phyloP scores from a whole-genome alignment of 2,797 vertebrate genomes.

The Amblyraja radiata region DNA sequence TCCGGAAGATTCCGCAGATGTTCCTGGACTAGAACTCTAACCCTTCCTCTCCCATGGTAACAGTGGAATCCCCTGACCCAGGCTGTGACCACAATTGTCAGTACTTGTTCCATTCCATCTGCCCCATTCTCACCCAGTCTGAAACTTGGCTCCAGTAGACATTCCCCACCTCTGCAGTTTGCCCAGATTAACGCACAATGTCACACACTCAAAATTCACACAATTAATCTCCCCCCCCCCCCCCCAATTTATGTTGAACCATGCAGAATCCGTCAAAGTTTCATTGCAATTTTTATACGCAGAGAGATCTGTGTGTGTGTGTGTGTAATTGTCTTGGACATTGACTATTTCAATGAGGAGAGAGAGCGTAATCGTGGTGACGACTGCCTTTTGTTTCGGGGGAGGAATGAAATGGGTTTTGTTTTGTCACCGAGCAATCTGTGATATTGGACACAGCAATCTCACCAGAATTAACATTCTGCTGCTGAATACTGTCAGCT shows the following conservation, averaged over 20 bases:
- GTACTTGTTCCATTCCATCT: neutral
- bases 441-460: constrained; percentile 34
- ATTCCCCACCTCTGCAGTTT: neutral
- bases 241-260: neutral
- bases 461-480: constrained; percentile 21
- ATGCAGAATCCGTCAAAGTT: neutral
- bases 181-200: neutral
- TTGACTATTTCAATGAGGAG: neutral
- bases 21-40: no score
- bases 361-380: neutral
- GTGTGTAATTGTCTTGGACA: constrained; percentile 3
- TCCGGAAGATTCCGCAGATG: no score
- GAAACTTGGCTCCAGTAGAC: neutral
- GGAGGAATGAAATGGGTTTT: constrained; percentile 1
- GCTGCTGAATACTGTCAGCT: neutral
- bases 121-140: neutral
- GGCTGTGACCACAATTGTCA: neutral
- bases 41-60: no score
- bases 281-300: neutral
- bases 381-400: neutral
- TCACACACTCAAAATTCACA: constrained; percentile 3
- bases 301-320: neutral
- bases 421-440: constrained; percentile 3
- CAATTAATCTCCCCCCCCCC: neutral
- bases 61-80: no score